Evolutionary conservation across 2,113 vertebrate genomes (phyloP).

Genomic region (Carettochelys insculpta): DNA sequence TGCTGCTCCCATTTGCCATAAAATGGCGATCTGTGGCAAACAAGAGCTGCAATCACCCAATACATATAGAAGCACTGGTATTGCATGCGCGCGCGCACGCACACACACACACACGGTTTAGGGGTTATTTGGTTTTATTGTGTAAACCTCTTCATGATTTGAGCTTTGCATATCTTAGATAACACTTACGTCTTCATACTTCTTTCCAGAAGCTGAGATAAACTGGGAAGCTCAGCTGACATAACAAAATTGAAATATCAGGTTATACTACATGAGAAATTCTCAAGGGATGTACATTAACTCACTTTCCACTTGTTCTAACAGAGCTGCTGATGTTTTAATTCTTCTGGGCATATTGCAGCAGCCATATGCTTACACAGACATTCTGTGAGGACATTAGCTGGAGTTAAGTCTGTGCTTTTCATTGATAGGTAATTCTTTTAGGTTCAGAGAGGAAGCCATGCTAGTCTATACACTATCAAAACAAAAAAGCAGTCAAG

Average conservation of each 20-base stretch:
- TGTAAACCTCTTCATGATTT: neutral
- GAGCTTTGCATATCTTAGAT: neutral
- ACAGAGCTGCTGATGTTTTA: neutral
- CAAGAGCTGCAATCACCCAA: no score
- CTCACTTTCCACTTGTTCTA: neutral
- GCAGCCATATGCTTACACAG: neutral
- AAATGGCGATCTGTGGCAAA: no score
- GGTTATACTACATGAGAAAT: neutral
- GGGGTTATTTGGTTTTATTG: neutral
- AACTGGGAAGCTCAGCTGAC: neutral
- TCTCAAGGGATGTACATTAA: neutral
- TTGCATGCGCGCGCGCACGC: no score
- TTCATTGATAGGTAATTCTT: neutral
- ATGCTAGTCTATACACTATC: no score
- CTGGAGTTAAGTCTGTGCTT: neutral
- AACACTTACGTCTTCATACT: neutral
- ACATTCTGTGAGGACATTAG: neutral
- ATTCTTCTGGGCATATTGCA: neutral
- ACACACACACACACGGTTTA: no score
- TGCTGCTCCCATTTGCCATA: no score
- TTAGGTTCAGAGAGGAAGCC: no score
- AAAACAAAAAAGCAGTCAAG: no score
- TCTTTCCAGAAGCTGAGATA: neutral
- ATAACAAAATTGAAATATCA: neutral
- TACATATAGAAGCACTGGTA: no score